phyloP scores from a whole-genome alignment of 2,113 vertebrate genomes.

The Pelusios castaneus region DNA sequence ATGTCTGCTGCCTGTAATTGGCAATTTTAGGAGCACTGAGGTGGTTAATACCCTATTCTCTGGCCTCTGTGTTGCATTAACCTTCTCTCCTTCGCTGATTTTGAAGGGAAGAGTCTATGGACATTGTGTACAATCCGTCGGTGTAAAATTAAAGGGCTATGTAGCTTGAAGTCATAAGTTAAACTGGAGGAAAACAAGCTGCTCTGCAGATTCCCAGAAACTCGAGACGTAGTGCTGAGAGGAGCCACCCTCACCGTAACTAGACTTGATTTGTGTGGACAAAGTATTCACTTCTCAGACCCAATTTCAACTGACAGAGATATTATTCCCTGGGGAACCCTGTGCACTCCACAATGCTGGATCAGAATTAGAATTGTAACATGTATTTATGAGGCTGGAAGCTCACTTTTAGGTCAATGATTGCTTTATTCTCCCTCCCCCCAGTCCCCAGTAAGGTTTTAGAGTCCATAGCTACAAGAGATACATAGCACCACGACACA shows the following conservation, averaged over 20 bases:
- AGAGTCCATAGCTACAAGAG: background rate
- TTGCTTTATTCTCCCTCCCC: background rate
- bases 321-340: background rate
- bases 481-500: background rate
- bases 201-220: background rate
- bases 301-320: background rate
- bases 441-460: too few relatives aligned
- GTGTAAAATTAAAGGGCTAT: background rate
- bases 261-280: background rate
- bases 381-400: background rate
- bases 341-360: accelerated
- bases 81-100: background rate
- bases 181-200: background rate
- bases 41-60: background rate
- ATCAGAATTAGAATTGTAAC: background rate
- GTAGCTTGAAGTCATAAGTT: background rate
- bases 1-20: background rate
- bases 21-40: background rate
- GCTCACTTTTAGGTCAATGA: background rate
- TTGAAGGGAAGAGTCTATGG: background rate
- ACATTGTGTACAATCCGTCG: background rate
- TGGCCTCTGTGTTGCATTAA: background rate
- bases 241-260: background rate
- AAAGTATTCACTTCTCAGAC: background rate
- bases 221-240: background rate